Evolutionary conservation across 2,888 invertebrate species (phyloP).

Genomic region (Tenthredo amoena): DNA sequence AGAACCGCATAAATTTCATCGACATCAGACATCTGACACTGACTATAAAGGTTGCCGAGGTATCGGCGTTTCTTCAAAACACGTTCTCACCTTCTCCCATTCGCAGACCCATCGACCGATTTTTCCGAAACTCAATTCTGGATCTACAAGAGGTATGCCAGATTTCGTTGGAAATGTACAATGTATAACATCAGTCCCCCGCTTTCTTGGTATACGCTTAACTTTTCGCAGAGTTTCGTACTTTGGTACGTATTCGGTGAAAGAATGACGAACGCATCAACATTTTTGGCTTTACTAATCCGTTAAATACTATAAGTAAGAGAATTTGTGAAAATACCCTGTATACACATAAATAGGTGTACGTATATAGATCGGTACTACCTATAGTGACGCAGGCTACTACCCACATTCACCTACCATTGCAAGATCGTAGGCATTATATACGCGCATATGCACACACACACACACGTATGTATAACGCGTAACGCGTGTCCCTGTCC

Average conservation of each 20-base stretch:
- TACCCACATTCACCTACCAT: not conserved
- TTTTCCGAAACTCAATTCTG: not conserved
- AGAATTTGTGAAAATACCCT: not conserved
- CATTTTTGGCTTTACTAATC: not conserved
- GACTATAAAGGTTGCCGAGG: not conserved
- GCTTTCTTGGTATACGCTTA: not conserved
- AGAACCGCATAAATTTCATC: not conserved
- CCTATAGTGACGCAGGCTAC: not conserved
- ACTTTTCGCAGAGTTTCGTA: not conserved
- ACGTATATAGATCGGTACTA: not conserved
- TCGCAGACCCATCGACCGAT: not conserved
- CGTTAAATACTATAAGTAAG: not conserved
- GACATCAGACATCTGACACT: not conserved
- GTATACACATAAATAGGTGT: not conserved
- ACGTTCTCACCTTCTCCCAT: not conserved
- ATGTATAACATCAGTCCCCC: not conserved
- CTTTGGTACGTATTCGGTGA: not conserved
- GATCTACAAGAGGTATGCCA: not conserved
- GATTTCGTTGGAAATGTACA: not conserved
- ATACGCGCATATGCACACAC: slow-evolving; percentile 53
- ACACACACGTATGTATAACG: slow-evolving; percentile 62
- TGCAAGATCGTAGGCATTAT: slow-evolving; percentile 11
- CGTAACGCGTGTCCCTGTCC: slow-evolving; percentile 71
- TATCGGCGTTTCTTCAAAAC: not conserved
- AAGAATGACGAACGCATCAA: not conserved